Evolutionary conservation across 2,113 vertebrate species (phyloP).

Genomic region (Spea bombifrons): DNA sequence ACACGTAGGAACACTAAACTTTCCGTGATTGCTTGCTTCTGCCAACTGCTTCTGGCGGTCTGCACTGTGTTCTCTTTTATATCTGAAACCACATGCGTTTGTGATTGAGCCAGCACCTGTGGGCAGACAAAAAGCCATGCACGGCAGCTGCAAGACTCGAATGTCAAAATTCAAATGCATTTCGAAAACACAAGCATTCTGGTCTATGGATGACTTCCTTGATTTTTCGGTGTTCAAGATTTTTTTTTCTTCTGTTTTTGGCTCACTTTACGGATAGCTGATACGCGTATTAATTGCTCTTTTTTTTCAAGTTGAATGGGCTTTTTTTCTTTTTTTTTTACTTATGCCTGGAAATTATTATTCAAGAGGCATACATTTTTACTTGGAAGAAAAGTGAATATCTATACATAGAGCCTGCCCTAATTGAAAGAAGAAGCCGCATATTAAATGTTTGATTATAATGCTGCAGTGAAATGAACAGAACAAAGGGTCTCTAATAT

Average conservation of each 20-base stretch:
- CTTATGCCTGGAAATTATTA: not conserved
- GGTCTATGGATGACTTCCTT: conserved; percentile 58
- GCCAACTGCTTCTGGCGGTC: conserved; percentile 63
- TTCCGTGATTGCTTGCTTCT: conserved; percentile 66
- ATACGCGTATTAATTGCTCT: conserved; percentile 48
- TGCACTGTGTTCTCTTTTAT: conserved; percentile 65
- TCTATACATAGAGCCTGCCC: not conserved
- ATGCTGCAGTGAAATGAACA: too few species aligned
- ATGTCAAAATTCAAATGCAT: conserved; percentile 62
- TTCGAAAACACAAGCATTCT: conserved; percentile 66
- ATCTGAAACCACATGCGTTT: conserved; percentile 53
- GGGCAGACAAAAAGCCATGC: conserved; percentile 63
- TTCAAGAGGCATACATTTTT: not conserved
- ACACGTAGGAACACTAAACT: conserved; percentile 63
- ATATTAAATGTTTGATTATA: too few species aligned
- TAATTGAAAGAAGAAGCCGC: too few species aligned
- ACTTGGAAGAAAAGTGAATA: not conserved
- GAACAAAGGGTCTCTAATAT: too few species aligned
- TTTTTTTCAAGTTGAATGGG: conserved; percentile 5
- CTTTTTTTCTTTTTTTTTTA: not conserved
- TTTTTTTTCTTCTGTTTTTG: conserved; percentile 25
- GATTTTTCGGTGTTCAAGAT: conserved; percentile 55
- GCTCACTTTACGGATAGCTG: conserved; percentile 35
- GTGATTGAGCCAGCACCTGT: conserved; percentile 68
- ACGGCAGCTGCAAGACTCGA: conserved; percentile 68